These are phyloP conservation scores for Scylla paramamosain DNA, from an alignment of 1,140 invertebrate species.

Conservation along the genomic window DNA sequence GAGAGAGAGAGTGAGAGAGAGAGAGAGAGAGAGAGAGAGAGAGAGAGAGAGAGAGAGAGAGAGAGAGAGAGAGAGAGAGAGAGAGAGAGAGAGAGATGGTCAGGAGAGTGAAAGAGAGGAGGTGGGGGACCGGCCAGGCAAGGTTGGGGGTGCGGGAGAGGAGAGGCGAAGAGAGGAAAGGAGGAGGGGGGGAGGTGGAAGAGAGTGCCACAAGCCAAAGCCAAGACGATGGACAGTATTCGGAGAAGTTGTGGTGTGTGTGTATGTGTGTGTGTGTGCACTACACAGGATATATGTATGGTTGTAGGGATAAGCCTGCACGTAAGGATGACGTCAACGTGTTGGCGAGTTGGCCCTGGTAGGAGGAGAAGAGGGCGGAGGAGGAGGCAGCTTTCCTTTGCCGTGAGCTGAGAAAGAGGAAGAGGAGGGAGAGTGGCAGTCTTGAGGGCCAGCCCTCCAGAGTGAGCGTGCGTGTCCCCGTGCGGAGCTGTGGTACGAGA, in stretches of 20 bases:
- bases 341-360: background rate
- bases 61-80: slow-evolving; percentile 40
- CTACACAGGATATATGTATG: background rate
- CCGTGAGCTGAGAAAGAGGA: background rate
- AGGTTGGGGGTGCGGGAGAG: background rate
- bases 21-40: background rate
- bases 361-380: background rate
- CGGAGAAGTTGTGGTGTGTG: background rate
- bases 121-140: background rate
- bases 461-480: background rate
- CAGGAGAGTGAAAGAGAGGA: background rate
- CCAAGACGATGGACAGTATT: background rate
- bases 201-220: slow-evolving; percentile 13
- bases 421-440: slow-evolving; percentile 28
- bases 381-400: background rate
- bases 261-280: too few relatives aligned
- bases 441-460: background rate
- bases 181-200: background rate
- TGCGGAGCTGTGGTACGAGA: background rate
- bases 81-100: background rate
- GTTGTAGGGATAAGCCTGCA: background rate
- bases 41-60: slow-evolving; percentile 12
- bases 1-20: too few relatives aligned
- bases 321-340: background rate
- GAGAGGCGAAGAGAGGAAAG: background rate